Conservation (phyloP, 1,140 invertebrate genomes). For the Drosophila lacteicornis region DNA sequence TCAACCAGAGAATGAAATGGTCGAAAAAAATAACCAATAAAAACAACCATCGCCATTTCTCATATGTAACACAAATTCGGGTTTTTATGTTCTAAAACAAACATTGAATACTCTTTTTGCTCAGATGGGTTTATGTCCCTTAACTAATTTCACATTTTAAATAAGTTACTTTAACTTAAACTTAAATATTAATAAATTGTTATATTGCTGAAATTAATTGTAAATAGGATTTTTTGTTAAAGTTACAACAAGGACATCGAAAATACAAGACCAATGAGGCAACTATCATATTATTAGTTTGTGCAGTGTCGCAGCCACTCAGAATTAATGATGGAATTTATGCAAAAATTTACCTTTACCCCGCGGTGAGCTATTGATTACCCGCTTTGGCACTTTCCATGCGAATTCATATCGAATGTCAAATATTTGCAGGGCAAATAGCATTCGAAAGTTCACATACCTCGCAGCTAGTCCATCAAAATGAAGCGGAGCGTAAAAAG, state of each 20-base stretch:
- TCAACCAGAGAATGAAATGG: conserved; percentile 60
- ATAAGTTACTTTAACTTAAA: no score
- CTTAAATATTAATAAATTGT: no score
- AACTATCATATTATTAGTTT: no score
- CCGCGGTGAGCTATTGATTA: not conserved
- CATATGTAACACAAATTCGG: conserved; percentile 22
- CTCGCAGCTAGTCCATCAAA: conserved; percentile 30
- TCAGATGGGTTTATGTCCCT: not conserved
- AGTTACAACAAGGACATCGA: no score
- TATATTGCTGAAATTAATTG: no score
- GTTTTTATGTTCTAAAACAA: not conserved
- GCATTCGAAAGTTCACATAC: conserved; percentile 24
- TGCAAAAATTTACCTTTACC: not conserved
- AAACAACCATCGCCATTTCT: conserved; percentile 59
- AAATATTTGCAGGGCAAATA: conserved; percentile 22
- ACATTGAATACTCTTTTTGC: conserved; percentile 16
- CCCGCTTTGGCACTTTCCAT: not conserved
- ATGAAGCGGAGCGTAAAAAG: conserved; percentile 39
- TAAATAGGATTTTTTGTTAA: no score
- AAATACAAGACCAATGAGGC: no score
- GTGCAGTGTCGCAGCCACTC: no score
- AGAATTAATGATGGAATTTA: not conserved
- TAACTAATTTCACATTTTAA: not conserved
- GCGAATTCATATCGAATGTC: not conserved
- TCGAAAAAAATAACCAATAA: conserved; percentile 70